Percentiles rank a stretch among this genome's conserved stretches.
Evolutionary conservation across 37 sponge, comb jelly and placozoan species (phyloP).

Genomic region (Aplysina aerophoba): DNA sequence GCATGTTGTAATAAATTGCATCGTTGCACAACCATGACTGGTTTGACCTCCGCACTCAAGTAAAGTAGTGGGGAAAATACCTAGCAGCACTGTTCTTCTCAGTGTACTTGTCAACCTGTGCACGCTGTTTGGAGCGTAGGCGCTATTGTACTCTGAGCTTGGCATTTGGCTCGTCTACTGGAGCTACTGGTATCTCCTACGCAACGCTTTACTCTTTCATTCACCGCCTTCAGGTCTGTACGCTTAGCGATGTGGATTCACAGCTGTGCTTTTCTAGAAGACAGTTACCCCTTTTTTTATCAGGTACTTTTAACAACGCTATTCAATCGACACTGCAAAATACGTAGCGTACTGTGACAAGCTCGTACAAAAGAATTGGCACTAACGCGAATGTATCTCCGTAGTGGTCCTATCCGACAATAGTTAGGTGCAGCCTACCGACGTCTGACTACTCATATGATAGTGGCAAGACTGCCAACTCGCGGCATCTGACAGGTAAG

Average conservation of each 20-base stretch:
- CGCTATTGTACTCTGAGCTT: too few species aligned
- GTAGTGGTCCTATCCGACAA: neutral
- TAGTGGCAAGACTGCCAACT: too few species aligned
- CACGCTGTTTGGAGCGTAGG: too few species aligned
- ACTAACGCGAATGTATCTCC: neutral
- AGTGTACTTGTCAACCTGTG: too few species aligned
- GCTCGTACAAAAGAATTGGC: neutral
- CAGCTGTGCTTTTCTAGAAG: neutral
- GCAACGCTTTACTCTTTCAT: neutral
- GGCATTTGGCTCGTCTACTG: neutral
- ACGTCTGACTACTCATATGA: neutral
- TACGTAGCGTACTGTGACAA: neutral
- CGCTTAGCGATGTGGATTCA: neutral
- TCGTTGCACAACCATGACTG: too few species aligned
- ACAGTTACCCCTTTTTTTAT: neutral
- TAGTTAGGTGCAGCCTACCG: neutral
- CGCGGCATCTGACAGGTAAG: too few species aligned
- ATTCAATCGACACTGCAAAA: neutral
- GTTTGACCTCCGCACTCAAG: too few species aligned
- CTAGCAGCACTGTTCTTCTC: conserved; percentile 5
- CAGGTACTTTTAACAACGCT: neutral
- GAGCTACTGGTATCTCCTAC: neutral
- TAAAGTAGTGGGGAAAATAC: neutral
- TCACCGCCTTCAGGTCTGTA: neutral
- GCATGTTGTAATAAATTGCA: too few species aligned